Conservation (phyloP, 2,888 invertebrate genomes). For the Tineola bisselliella region DNA sequence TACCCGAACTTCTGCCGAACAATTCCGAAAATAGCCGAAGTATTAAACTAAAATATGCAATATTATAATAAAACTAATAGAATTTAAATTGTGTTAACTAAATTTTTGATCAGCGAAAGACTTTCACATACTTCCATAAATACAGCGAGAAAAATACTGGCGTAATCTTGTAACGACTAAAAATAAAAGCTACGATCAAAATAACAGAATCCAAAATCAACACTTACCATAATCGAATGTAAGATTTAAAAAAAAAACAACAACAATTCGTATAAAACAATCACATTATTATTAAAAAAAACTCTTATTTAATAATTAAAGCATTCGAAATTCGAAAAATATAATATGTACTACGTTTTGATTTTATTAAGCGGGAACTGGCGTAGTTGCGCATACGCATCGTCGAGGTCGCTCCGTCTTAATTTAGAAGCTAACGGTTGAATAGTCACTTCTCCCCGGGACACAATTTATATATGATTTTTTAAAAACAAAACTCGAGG, state of each 20-base stretch:
- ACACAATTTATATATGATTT: constrained; percentile 14
- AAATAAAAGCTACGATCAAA: constrained; percentile 22
- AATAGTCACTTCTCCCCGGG: constrained; percentile 29
- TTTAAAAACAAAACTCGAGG: not conserved
- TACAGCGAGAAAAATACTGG: not conserved
- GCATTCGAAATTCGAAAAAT: constrained; percentile 50
- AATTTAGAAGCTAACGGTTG: constrained; percentile 52
- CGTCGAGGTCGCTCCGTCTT: constrained; percentile 56
- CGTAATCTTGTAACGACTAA: constrained; percentile 17
- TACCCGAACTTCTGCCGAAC: too few species aligned
- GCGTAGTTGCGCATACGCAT: constrained; percentile 52
- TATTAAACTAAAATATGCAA: too few species aligned
- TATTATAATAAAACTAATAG: too few species aligned
- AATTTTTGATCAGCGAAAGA: not conserved
- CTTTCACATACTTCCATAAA: not conserved
- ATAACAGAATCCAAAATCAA: not conserved
- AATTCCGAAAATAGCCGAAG: too few species aligned
- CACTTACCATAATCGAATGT: constrained; percentile 19
- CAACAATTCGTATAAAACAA: not conserved
- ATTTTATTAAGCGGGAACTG: constrained; percentile 42
- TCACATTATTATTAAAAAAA: not conserved
- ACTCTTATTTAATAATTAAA: not conserved
- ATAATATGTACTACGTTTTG: constrained; percentile 61
- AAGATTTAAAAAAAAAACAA: constrained; percentile 14
- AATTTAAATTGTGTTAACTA: too few species aligned